phyloP scores from a whole-genome alignment of 92 coral and sea anemone species.

The Zoanthus gigantus region DNA sequence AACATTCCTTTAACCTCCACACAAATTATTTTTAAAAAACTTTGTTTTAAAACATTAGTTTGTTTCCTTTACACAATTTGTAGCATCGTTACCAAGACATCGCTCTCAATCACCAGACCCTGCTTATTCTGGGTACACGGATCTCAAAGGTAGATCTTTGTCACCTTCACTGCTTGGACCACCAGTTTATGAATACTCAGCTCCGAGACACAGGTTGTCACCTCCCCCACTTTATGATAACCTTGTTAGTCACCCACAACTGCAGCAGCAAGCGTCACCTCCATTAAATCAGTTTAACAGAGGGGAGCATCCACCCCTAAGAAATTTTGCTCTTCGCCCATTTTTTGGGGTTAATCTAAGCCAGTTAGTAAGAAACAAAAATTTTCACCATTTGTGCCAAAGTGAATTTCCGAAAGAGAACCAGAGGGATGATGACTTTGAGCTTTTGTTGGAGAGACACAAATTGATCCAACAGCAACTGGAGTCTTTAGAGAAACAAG shows the following conservation, averaged over 20 bases:
- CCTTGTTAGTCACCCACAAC: neutral
- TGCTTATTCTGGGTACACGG: neutral
- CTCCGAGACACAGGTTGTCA: constrained; percentile 7
- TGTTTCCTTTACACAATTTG: constrained; percentile 1
- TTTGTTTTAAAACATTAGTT: neutral
- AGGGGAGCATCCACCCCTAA: neutral
- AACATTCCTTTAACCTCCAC: neutral
- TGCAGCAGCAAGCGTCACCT: neutral
- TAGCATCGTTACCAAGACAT: neutral
- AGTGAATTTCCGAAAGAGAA: constrained; percentile 56
- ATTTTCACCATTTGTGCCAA: neutral
- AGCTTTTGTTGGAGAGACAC: constrained; percentile 84
- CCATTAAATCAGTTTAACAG: neutral
- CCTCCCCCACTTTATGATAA: constrained; percentile 14
- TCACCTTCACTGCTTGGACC: neutral
- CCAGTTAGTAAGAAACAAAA: neutral
- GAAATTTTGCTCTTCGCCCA: constrained; percentile 20
- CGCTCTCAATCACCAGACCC: constrained; percentile 2
- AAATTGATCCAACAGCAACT: constrained; percentile 88
- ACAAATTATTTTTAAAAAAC: neutral
- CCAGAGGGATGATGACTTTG: constrained; percentile 75
- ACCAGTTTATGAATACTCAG: neutral
- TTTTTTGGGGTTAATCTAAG: constrained; percentile 27
- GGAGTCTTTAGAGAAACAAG: constrained; percentile 80
- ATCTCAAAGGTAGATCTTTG: neutral